Evolutionary conservation across 2,797 vertebrate genomes (phyloP).

Genomic region (Botia kubotai): DNA sequence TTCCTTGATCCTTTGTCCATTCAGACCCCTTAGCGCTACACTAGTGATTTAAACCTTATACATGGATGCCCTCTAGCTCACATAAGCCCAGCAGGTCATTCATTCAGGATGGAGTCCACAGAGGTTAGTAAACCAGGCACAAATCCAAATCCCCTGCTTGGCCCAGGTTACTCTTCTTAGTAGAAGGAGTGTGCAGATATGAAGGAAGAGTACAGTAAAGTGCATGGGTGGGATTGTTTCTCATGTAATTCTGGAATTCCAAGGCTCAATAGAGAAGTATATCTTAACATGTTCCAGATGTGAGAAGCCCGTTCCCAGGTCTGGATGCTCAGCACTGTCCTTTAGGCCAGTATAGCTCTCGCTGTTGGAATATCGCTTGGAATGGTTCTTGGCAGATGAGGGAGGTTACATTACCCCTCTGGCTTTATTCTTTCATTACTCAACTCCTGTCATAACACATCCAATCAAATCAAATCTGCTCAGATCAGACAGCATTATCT

Average conservation of each 20-base stretch:
- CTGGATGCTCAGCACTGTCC: conserved; percentile 61
- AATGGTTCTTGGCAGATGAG: conserved; percentile 55
- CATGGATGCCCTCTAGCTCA: conserved; percentile 56
- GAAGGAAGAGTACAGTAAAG: conserved; percentile 44
- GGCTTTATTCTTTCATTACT: conserved; percentile 60
- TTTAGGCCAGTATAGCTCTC: conserved; percentile 55
- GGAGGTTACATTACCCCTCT: conserved; percentile 55
- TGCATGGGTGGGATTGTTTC: conserved; percentile 56
- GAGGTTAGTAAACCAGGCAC: conserved; percentile 51
- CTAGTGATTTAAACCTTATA: conserved; percentile 59
- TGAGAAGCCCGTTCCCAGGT: conserved; percentile 31
- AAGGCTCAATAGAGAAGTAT: conserved; percentile 65
- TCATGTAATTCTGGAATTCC: conserved; percentile 59
- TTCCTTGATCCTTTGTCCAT: conserved; percentile 40
- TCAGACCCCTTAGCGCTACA: conserved; percentile 38
- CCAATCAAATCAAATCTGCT: conserved; percentile 58
- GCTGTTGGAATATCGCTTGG: conserved; percentile 51
- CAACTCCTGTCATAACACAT: conserved; percentile 59
- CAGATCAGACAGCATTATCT: conserved; percentile 52
- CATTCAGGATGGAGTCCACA: conserved; percentile 48
- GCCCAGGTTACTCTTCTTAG: conserved; percentile 14
- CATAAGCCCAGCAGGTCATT: conserved; percentile 53
- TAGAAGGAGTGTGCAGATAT: conserved; percentile 10
- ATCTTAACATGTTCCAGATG: conserved; percentile 72
- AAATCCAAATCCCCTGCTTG: conserved; percentile 40